Percentiles rank a stretch among this genome's conserved stretches.
phyloP scores from a whole-genome alignment of 2,888 invertebrate species.

The Netelia inedita region DNA sequence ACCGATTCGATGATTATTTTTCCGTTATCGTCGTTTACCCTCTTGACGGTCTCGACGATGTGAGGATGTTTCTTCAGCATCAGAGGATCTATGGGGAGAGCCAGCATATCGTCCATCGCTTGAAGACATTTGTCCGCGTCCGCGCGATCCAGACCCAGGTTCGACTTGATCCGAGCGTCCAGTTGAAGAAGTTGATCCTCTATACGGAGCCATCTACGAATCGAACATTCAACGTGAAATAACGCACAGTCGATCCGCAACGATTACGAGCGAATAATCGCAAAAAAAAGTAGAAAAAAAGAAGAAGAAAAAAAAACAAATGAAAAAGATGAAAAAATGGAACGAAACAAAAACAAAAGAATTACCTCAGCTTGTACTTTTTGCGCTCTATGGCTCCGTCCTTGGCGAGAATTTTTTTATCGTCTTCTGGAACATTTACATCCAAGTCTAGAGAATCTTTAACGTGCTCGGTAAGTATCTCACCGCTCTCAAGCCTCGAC shows the following conservation, averaged over 20 bases:
- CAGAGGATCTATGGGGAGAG: constrained; percentile 88
- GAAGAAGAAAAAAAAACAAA: background rate
- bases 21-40: constrained; percentile 81
- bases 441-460: constrained; percentile 88
- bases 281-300: no score
- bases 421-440: constrained; percentile 88
- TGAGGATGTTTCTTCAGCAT: constrained; percentile 94
- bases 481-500: constrained; percentile 87
- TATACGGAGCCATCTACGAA: constrained; percentile 87
- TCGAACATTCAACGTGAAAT: background rate
- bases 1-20: background rate
- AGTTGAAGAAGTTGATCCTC: constrained; percentile 89
- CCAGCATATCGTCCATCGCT: constrained; percentile 88
- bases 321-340: background rate
- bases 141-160: constrained; percentile 89
- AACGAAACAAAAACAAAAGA: background rate
- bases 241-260: no score
- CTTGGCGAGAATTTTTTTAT: constrained; percentile 84
- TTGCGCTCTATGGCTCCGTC: constrained; percentile 85
- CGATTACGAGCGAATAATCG: no score
- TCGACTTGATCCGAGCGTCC: constrained; percentile 89
- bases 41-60: constrained; percentile 91
- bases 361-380: constrained; percentile 83
- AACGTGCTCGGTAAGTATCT: constrained; percentile 87
- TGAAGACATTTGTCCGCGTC: constrained; percentile 91